Evolutionary conservation across 92 coral and sea anemone species (phyloP), one percentile per base, ranked within the genome.

Genomic region (Palythoa caribaeorum): DNA sequence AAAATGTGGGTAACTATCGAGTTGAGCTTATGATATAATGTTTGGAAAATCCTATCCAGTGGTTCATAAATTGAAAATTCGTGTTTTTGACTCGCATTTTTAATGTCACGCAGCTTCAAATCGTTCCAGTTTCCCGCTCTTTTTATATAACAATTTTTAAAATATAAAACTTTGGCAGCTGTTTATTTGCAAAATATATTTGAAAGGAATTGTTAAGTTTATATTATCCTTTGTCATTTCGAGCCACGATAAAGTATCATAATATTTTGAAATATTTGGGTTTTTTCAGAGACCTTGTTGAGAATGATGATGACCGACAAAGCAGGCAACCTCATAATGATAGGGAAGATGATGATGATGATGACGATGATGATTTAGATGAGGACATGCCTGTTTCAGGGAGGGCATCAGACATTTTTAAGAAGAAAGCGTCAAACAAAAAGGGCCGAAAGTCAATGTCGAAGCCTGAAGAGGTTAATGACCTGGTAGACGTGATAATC

Each of bases 371-470:
- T 38, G 77, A 16, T 73, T 38, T 38, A 38, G 77, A 73, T 38
- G 40, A 76, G 62, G 79, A 47, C 62, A 76, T 17, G 77, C 77
- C 77, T 38, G 48, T 73, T 40, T 73, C 77, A 72, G 77, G 77
- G 77, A 72, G 50, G 44, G 54, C 55, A 40, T 38, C 77, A 73
- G 77, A 38, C 20, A 17, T 73, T 21, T 74, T 74, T 38, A 44
- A 74, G 80, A 76, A 50, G 40, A 76, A 76, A 19, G n/a, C 9
- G 35, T 38, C 60, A 83, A 88, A 87, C 69, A 79, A 88, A 69
- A 47, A 74, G 81, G 90, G 90, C 36, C 68, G 71, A 6, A 77
- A 77, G 66, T 77, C 81, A 1, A 77, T 10, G 47, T 77, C 68
- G 81, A 28, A 52, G 20, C 66, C 81, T 0, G 81, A 52, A 77